Conservation (phyloP, 2,888 invertebrate genomes). For the Seira ritae region DNA sequence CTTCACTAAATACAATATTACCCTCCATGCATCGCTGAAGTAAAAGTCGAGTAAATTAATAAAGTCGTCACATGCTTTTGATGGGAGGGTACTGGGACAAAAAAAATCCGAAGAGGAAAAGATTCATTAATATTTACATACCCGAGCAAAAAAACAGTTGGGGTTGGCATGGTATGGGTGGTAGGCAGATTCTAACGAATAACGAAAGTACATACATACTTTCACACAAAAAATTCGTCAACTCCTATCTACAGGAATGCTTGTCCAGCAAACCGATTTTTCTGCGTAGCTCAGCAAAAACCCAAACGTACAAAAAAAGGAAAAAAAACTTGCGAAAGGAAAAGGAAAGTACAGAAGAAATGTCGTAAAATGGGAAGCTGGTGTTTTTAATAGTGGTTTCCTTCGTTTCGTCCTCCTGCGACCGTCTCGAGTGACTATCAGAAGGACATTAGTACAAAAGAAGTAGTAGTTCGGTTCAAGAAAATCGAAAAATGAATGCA, state of each 20-base stretch:
- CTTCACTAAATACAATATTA: no score
- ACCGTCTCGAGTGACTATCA: background rate
- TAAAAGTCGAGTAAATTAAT: no score
- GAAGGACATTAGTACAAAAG: conserved; percentile 11
- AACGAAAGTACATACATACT: background rate
- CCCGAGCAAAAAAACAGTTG: background rate
- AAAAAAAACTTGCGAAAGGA: conserved; percentile 27
- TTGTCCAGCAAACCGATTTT: conserved; percentile 1
- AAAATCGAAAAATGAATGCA: conserved; percentile 6
- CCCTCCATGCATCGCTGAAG: no score
- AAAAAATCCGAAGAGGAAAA: background rate
- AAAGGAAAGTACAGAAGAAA: conserved; percentile 21
- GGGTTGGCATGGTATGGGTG: background rate
- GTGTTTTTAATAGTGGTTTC: background rate
- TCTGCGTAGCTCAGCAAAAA: conserved; percentile 36
- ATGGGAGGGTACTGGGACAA: no score
- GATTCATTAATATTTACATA: conserved; percentile 16
- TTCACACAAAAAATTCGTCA: background rate
- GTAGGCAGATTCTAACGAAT: no score
- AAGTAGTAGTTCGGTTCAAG: background rate
- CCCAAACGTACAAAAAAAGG: background rate
- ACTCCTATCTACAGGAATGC: background rate
- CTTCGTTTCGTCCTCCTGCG: no score
- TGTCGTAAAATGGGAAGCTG: conserved; percentile 9
- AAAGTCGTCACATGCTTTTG: no score